These are phyloP conservation scores for Hoplodrina blanda DNA, from an alignment of 2,888 invertebrate genomes.

Conservation along the genomic window DNA sequence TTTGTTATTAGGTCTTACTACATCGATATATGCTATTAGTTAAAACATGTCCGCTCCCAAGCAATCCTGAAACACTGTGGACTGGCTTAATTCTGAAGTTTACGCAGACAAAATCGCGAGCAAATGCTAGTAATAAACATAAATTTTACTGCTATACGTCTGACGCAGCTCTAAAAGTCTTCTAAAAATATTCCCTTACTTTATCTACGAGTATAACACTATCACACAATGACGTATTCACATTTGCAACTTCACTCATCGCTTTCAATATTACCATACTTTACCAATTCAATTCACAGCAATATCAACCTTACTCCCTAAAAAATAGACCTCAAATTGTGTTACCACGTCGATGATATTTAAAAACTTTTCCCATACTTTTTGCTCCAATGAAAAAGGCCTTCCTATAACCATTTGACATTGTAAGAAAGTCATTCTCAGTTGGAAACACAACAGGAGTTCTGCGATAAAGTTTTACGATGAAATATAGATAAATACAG, in stretches of 20 bases:
- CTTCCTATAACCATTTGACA: slow-evolving; percentile 46
- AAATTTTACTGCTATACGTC: background rate
- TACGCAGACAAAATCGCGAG: no score
- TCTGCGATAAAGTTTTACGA: slow-evolving; percentile 46
- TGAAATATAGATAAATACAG: slow-evolving; percentile 37
- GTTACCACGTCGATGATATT: background rate
- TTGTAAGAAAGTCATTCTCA: slow-evolving; percentile 40
- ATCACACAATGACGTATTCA: slow-evolving; percentile 46
- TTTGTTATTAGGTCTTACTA: no score
- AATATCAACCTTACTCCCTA: slow-evolving; percentile 4
- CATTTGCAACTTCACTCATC: slow-evolving; percentile 44
- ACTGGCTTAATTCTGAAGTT: no score
- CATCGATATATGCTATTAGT: no score
- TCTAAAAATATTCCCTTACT: slow-evolving; percentile 16
- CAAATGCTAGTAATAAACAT: no score
- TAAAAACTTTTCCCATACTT: slow-evolving; percentile 45
- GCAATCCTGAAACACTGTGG: no score
- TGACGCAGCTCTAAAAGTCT: slow-evolving; percentile 15
- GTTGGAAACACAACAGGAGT: slow-evolving; percentile 41
- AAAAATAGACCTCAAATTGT: slow-evolving; percentile 1
- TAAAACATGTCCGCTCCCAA: no score
- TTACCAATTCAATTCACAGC: slow-evolving; percentile 1
- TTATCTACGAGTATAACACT: slow-evolving; percentile 31
- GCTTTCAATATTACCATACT: slow-evolving; percentile 44
- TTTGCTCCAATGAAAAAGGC: slow-evolving; percentile 37